Conservation (phyloP, 2,113 vertebrate species). For the Rhadina sibilatrix region DNA sequence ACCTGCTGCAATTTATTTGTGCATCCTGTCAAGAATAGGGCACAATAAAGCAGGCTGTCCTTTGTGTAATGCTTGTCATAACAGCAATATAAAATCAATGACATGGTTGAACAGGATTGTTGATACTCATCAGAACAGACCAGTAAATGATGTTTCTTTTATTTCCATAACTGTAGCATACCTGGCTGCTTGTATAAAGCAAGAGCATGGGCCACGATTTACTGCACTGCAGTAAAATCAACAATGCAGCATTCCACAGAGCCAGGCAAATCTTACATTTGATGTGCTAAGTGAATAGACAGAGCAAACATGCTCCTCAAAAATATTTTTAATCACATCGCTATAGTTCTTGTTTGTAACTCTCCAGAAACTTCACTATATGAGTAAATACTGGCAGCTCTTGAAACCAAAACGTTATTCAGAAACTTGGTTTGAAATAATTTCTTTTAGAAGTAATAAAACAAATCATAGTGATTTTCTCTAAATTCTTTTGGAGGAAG, state of each 20-base stretch:
- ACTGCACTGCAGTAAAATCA: slow-evolving; percentile 49
- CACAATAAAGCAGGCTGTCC: background rate
- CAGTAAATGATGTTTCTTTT: background rate
- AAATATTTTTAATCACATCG: background rate
- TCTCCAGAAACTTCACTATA: background rate
- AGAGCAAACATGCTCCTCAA: background rate
- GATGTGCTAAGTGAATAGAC: background rate
- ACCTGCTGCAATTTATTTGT: background rate
- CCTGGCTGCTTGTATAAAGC: background rate
- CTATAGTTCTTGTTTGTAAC: background rate
- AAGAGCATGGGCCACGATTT: background rate
- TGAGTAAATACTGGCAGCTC: background rate
- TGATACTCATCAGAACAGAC: background rate
- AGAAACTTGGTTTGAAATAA: background rate
- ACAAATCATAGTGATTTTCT: background rate
- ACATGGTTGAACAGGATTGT: background rate
- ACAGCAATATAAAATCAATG: background rate
- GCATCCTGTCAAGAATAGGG: background rate
- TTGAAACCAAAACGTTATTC: background rate
- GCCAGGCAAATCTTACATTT: background rate
- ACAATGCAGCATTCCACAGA: background rate
- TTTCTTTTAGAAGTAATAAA: background rate
- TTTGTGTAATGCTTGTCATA: background rate
- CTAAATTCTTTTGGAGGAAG: background rate
- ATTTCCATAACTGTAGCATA: background rate